Base-by-base conservation (phyloP, 2,113 vertebrate genomes). In the Lepus timidus region DNA sequence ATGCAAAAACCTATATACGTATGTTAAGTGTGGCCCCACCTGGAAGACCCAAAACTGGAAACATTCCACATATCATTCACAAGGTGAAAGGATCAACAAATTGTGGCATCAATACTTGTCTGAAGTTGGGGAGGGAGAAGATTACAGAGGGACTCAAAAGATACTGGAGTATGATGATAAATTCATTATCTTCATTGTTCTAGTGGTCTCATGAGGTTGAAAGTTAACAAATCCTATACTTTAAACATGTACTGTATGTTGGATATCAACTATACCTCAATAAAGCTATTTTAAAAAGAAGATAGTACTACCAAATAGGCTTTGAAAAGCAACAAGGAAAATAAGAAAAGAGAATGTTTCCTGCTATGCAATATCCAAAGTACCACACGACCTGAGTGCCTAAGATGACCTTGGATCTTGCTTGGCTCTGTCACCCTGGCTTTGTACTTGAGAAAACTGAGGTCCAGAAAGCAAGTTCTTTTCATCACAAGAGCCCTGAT, bases 251-350 rank as follows among this genome's bases (percentile, higher is more conserved):
- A 9, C 7, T 64, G 22, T 23, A 70, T 23, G 31, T 13, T 58
- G 29, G 11, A 55, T 33, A 6, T 51, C 70, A 64, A 74, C 64
- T 87, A 19, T 68, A 89, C 9, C 36, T 83, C 49, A 90, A 44
- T 79, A 58, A 88, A 55, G n/a, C 62, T 78, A 88, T 17, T 65
- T 75, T 70, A 61, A 67, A 88, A 70, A 80, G 61, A 81, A 95
- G 55, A 80, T 87, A 51, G 39, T 17, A 64, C 11, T 90, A 44
- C n/a, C 19, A 62, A 73, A 31, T 25, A 44, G 13, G 36, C 71
- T 83, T 67, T 74, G 70, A 52, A 92, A 92, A 86, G 68, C 70
- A 96, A 71, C 92, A 6, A 3, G 36, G 7, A 73, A 90, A 49
- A 88, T 31, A 8, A 80, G 58, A 92, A 93, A 52, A 17, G 79